A percentile compares a stretch with the other conserved stretches of the same genome.
phyloP scores from a whole-genome alignment of 1,140 invertebrate genomes.

The Orius insidiosus region DNA sequence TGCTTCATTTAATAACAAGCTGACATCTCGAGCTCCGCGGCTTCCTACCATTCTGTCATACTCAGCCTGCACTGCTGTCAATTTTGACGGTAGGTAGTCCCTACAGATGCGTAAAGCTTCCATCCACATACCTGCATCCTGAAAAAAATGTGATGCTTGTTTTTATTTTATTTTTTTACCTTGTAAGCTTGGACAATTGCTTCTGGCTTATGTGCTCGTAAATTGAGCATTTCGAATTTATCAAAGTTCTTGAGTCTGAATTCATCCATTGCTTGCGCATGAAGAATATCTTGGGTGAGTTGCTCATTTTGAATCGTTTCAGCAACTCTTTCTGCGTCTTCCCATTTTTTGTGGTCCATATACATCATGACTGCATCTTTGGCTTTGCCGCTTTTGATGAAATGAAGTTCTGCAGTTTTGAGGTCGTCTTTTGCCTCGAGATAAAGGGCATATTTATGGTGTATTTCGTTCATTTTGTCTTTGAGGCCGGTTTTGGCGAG shows the following conservation, averaged over 20 bases:
- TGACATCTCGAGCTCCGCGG: conserved; percentile 30
- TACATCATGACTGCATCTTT: conserved; percentile 94
- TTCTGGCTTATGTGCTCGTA: conserved; percentile 81
- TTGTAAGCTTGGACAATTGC: conserved; percentile 82
- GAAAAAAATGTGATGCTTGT: too few species aligned
- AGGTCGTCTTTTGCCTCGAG: conserved; percentile 81
- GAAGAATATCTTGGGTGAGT: conserved; percentile 69
- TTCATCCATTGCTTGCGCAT: conserved; percentile 62
- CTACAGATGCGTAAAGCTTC: conserved; percentile 88
- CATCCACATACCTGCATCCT: conserved; percentile 73
- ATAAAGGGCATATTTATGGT: conserved; percentile 75
- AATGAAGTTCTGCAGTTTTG: conserved; percentile 77
- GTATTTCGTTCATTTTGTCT: conserved; percentile 50
- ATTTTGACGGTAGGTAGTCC: conserved; percentile 78
- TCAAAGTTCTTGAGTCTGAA: conserved; percentile 56
- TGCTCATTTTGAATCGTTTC: conserved; percentile 61
- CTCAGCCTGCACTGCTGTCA: conserved; percentile 47
- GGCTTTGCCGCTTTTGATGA: conserved; percentile 71
- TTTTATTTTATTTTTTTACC: conserved; percentile 35
- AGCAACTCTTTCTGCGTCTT: conserved; percentile 70
- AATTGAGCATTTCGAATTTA: conserved; percentile 72
- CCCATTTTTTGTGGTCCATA: conserved; percentile 73
- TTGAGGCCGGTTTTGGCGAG: conserved; percentile 43
- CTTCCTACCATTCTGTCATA: conserved; percentile 28
- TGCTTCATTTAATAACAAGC: conserved; percentile 43